These are phyloP conservation scores for Delphinapterus leucas DNA, from an alignment of 2,113 vertebrate species.

Conservation along the genomic window DNA sequence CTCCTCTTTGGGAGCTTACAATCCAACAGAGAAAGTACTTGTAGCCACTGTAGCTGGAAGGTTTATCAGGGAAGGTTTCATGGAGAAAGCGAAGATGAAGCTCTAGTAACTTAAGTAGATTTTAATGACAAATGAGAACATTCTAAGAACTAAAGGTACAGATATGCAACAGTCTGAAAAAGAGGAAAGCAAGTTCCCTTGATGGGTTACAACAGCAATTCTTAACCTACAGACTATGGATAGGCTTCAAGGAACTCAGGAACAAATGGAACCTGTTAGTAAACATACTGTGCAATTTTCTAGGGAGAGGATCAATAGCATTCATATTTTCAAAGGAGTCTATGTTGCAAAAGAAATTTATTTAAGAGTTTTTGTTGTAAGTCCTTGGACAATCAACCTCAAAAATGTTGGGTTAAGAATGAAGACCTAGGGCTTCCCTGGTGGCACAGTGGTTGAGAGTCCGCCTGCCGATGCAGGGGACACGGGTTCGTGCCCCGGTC, in stretches of 20 bases:
- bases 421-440: neutral
- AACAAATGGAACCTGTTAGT: neutral
- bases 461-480: too few relatives aligned
- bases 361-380: neutral
- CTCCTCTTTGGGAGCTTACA: neutral
- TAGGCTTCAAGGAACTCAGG: neutral
- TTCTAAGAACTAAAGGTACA: neutral
- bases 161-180: neutral
- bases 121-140: neutral
- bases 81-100: neutral
- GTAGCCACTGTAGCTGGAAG: neutral
- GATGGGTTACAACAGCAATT: neutral
- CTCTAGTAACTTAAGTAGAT: neutral
- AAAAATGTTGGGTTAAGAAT: neutral
- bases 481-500: rapidly evolving
- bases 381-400: neutral
- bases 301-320: neutral
- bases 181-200: neutral
- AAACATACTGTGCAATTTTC: neutral
- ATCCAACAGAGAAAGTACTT: neutral
- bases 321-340: neutral
- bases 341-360: neutral
- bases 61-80: neutral
- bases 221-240: neutral
- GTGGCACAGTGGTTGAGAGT: too few relatives aligned